These are phyloP conservation scores for Sarcophaga subvicina DNA, from an alignment of 2,888 invertebrate genomes.

Conservation along the genomic window DNA sequence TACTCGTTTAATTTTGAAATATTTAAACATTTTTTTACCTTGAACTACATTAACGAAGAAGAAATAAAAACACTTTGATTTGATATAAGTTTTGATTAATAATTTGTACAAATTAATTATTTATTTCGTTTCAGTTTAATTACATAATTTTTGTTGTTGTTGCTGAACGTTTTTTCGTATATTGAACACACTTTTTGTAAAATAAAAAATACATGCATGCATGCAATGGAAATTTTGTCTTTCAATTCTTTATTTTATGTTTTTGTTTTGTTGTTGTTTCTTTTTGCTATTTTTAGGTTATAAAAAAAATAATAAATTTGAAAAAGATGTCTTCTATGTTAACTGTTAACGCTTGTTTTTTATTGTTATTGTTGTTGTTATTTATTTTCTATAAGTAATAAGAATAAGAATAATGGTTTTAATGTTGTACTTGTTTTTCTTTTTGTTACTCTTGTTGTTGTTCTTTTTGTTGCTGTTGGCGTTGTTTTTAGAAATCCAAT, in stretches of 20 bases:
- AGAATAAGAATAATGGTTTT: background rate
- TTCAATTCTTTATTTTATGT: background rate
- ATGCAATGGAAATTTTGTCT: background rate
- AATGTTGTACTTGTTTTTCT: slow-evolving; percentile 56
- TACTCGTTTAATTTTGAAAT: too few relatives aligned
- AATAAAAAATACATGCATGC: too few relatives aligned
- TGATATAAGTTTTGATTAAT: slow-evolving; percentile 13
- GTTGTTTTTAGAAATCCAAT: slow-evolving; percentile 52
- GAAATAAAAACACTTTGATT: too few relatives aligned
- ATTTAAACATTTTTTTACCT: too few relatives aligned
- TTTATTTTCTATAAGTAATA: slow-evolving; percentile 20
- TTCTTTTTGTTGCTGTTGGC: background rate
- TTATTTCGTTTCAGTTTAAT: slow-evolving; percentile 26
- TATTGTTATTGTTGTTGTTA: background rate
- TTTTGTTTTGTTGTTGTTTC: slow-evolving; percentile 5
- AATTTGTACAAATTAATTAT: slow-evolving; percentile 60
- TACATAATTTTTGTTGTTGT: background rate
- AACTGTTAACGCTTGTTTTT: slow-evolving; percentile 45
- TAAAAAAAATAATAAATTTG: slow-evolving; percentile 45
- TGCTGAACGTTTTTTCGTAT: background rate
- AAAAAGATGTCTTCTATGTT: slow-evolving; percentile 44
- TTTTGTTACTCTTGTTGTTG: slow-evolving; percentile 32
- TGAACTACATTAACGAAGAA: too few relatives aligned
- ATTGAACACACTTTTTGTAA: too few relatives aligned
- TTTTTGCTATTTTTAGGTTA: slow-evolving; percentile 39